Base-by-base conservation (phyloP, 2,113 vertebrate genomes). In the Limanda limanda region DNA sequence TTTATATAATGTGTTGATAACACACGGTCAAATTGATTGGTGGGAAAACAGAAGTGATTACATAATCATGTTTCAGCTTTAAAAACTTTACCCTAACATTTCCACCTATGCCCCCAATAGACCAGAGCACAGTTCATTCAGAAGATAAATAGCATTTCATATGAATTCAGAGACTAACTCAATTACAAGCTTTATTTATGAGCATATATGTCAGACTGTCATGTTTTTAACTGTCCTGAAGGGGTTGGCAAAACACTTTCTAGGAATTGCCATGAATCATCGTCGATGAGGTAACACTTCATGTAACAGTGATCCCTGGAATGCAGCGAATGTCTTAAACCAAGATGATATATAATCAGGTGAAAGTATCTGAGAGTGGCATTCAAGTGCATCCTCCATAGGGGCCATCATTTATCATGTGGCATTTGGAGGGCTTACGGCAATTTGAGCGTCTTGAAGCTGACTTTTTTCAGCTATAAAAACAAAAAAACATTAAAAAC, bases 1-100 rank as follows among this genome's bases (percentile, higher is more conserved):
- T 69, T 68, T 71, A 81, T 70, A 40, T 31, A 82, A 76, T 58
- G 24, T 37, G n/a, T 24, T 80, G 40, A 52, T 23, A 74, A 71
- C 61, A 64, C 18, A 56, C 13, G 10, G 63, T 80, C 57, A 59
- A 1, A 58, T 27, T 84, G 68, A 72, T 76, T 55, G 17, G 47
- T 68, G 48, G 52, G 14, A 20, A 31, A 74, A 13, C 18, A 63
- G 7, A 45, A 59, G 1, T 15, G 20, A 62, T 80, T 71, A 55
- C 37, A 20, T 63, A 54, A 59, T 24, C 57, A 27, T 31, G 55
- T 66, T 74, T 61, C n/a, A 69, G 24, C 23, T 13, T 47, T 18
- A 48, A 1, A 57, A 6, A 24, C 12, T 1, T 1, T 6, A 3
- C 23, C 6, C 31, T 31, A 31, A 31, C 9, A 21, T 21, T 71